phyloP scores from a whole-genome alignment of 2,797 vertebrate species.

The Esox masquinongy region DNA sequence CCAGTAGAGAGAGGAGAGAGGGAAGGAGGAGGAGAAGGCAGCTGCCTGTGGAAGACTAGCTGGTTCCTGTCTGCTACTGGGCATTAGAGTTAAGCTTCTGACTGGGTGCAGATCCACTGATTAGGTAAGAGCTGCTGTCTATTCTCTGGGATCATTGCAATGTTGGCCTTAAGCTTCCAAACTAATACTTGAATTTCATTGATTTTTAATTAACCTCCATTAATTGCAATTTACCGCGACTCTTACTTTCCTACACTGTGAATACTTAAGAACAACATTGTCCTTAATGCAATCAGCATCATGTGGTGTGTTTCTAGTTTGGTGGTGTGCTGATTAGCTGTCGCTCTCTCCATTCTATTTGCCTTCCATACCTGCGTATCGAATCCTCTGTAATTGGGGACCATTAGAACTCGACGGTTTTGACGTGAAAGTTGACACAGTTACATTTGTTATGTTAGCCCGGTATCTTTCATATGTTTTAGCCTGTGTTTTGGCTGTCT shows the following conservation, averaged over 20 bases:
- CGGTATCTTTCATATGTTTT: not conserved
- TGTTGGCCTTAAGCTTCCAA: not conserved
- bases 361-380: not conserved
- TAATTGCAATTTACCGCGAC: not conserved
- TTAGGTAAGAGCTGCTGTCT: constrained; percentile 69
- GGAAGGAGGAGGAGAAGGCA: constrained; percentile 42
- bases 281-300: not conserved
- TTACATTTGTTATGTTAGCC: not conserved
- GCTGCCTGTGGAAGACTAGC: constrained; percentile 54
- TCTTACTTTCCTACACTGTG: not conserved
- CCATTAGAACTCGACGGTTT: too few relatives aligned
- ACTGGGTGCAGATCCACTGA: constrained; percentile 67
- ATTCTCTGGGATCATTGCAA: too few relatives aligned
- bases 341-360: not conserved
- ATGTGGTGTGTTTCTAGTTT: not conserved
- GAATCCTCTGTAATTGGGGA: not conserved
- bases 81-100: constrained; percentile 55
- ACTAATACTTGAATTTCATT: not conserved
- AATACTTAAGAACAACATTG: not conserved
- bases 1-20: constrained; percentile 1
- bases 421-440: not conserved
- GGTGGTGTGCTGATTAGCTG: not conserved
- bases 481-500: not conserved
- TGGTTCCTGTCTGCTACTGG: constrained; percentile 43
- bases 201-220: not conserved